phyloP scores from a whole-genome alignment of 2,797 vertebrate species.

The Etheostoma perlongum region DNA sequence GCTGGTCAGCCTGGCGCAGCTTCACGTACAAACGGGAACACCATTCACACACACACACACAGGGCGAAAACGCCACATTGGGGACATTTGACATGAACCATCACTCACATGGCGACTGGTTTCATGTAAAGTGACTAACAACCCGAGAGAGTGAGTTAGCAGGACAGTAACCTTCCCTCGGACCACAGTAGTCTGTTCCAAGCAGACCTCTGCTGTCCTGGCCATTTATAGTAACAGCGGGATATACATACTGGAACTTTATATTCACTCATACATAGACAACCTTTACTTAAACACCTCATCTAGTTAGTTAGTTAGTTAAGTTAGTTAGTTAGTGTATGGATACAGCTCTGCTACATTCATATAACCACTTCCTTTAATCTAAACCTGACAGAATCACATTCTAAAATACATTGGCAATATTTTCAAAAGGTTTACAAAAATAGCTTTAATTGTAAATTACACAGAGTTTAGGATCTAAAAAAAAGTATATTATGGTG shows the following conservation, averaged over 20 bases:
- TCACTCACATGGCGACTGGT: accelerated
- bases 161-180: conserved; percentile 54
- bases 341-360: not conserved
- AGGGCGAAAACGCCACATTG: conserved; percentile 8
- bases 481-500: not conserved
- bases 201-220: conserved; percentile 81
- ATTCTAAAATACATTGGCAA: not conserved
- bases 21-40: conserved; percentile 4
- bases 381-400: not conserved
- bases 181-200: conserved; percentile 74
- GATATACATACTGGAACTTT: conserved; percentile 85
- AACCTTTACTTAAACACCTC: conserved; percentile 38
- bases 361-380: not conserved
- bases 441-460: not conserved
- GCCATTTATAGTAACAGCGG: conserved; percentile 90
- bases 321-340: not conserved
- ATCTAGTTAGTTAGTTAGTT: not conserved
- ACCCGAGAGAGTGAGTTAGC: not conserved
- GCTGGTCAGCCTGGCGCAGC: conserved; percentile 55
- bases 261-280: conserved; percentile 69
- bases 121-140: not conserved
- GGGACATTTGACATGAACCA: conserved; percentile 9
- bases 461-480: not conserved
- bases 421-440: not conserved
- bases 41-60: conserved; percentile 31